Conservation (phyloP, 2,113 vertebrate genomes). For the Cinclus mexicanus region DNA sequence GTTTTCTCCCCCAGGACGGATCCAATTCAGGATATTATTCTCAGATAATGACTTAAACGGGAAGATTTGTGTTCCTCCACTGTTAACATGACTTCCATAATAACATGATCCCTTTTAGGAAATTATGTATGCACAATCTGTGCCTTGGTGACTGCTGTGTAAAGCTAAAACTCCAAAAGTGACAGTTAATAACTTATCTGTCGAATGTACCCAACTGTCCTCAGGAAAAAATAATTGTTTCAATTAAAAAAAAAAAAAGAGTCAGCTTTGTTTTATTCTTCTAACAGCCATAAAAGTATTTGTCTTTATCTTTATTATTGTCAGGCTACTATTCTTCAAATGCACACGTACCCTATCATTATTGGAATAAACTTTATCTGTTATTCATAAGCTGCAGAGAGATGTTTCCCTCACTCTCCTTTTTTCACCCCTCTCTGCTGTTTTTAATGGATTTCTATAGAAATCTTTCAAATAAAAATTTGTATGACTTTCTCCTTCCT, state of each 20-base stretch:
- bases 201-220: not conserved
- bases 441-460: constrained; percentile 47
- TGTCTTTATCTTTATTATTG: constrained; percentile 44
- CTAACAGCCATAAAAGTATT: constrained; percentile 24
- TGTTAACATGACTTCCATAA: not conserved
- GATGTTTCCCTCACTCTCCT: not conserved
- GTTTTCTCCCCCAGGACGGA: not conserved
- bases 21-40: constrained; percentile 6
- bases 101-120: not conserved
- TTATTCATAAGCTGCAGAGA: constrained; percentile 55
- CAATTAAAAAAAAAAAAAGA: not conserved
- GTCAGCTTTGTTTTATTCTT: constrained; percentile 34
- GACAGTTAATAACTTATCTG: constrained; percentile 48
- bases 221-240: constrained; percentile 36
- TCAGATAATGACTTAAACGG: constrained; percentile 5
- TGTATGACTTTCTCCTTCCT: constrained; percentile 19
- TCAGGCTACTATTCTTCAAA: constrained; percentile 37
- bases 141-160: not conserved
- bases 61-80: not conserved
- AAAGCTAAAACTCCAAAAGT: constrained; percentile 18
- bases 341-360: constrained; percentile 23
- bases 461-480: constrained; percentile 39
- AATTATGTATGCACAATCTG: constrained; percentile 14
- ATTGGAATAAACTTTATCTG: constrained; percentile 49
- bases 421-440: not conserved